Base-by-base conservation (phyloP, 37 sponge, comb jelly and placozoan species). In the Theonella swinhoei region DNA sequence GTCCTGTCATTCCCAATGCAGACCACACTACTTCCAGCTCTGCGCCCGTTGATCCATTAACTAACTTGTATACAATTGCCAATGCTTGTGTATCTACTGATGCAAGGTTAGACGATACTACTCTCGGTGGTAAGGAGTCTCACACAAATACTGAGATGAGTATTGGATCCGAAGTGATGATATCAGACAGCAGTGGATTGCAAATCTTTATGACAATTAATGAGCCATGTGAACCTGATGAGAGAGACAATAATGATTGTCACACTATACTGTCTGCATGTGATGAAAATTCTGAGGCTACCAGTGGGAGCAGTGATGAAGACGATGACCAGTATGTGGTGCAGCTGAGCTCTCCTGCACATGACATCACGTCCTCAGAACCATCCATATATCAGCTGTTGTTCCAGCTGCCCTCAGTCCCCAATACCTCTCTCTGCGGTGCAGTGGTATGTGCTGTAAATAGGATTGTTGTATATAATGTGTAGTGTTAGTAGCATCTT, bases 121-220 rank as follows among this genome's bases (percentile, higher is more conserved):
- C 54, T 14, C 11, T 47, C 11, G 11, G 7, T 47, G 11, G 11
- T 14, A 7, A 47, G 54, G 11, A 7, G 7, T 47, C 54, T 17
- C 7, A 14, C 7, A 14, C 54, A 17, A 47, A 47, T 14, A 7
- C 54, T 17, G 54, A 47, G 54, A 47, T 47, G 54, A 47, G 54
- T 14, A 14, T 47, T 17, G 54, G 11, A 7, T 47, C 54, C 7
- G 54, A 47, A 14, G 54, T 47, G 54, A 47, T 14, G 14, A 14
- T 47, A 17, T 47, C 54, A 7, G 54, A 47, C 54, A 47, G 54
- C 54, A 47, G 54, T 47, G 54, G 54, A 14, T 14, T 47, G 32
- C 81, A 80, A 43, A 80, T 80, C 2, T 80, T 80, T 34, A 80
- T 70, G 24, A 77, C 77, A 39, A 69, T 80, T 66, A 64, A 79